phyloP scores from a whole-genome alignment of 2,797 vertebrate genomes.

The Microctenopoma lineatum region DNA sequence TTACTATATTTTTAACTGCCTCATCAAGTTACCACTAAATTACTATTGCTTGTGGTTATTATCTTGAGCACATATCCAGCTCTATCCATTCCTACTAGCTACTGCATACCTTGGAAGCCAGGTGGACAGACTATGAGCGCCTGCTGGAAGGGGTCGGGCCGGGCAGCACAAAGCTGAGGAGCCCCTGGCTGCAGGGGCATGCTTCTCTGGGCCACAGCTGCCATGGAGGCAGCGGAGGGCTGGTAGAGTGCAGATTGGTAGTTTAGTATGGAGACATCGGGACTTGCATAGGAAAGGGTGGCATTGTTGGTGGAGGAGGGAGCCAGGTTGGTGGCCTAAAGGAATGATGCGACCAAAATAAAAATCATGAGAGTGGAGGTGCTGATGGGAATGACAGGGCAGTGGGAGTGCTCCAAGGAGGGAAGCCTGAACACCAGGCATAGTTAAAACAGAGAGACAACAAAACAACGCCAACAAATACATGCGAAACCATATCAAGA shows the following conservation, averaged over 20 bases:
- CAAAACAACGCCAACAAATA: conserved; percentile 15
- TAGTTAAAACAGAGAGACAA: conserved; percentile 7
- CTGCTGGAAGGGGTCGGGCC: conserved; percentile 99
- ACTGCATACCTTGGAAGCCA: conserved; percentile 95
- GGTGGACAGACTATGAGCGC: conserved; percentile 99
- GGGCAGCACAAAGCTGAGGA: conserved; percentile 93
- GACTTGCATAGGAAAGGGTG: conserved; percentile 97
- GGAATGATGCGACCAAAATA: conserved; percentile 89
- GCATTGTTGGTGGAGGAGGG: conserved; percentile 96
- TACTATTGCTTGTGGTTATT: not conserved
- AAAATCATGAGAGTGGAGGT: conserved; percentile 73
- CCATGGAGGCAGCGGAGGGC: conserved; percentile 97
- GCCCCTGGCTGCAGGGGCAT: conserved; percentile 95
- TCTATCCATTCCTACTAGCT: conserved; percentile 3
- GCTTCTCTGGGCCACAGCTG: conserved; percentile 96
- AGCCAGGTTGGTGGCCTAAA: conserved; percentile 94
- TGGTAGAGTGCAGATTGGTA: conserved; percentile 99
- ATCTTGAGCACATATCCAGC: not conserved
- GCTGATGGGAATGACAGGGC: conserved; percentile 61
- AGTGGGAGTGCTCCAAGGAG: conserved; percentile 28
- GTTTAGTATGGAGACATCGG: conserved; percentile 98
- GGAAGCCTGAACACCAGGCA: conserved; percentile 26
- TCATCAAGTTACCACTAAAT: conserved; percentile 47
- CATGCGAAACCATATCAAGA: conserved; percentile 23
- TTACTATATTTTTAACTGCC: conserved; percentile 44